Evolutionary conservation across 2,888 invertebrate species (phyloP).

Genomic region (Trissolcus japonicus): DNA sequence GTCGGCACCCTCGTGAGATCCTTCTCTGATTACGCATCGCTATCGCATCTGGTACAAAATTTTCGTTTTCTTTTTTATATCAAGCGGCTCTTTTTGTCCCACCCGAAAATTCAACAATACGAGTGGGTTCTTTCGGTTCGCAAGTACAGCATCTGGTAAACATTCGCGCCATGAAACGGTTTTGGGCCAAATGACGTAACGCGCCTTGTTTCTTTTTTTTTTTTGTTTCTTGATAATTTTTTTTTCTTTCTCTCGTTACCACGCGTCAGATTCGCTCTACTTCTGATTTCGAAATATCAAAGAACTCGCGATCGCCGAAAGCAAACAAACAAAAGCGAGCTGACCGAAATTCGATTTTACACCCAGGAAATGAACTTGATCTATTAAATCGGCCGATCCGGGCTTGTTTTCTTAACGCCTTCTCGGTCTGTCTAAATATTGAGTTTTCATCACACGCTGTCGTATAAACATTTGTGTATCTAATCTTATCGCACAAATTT

Average conservation of each 20-base stretch:
- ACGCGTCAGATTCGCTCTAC: too few species aligned
- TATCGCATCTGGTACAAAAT: slow-evolving; percentile 1
- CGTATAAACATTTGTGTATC: slow-evolving; percentile 5
- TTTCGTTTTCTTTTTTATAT: slow-evolving; percentile 1
- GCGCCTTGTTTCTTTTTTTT: neutral
- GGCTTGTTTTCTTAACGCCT: slow-evolving; percentile 3
- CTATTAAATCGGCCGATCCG: neutral
- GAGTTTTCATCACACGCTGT: neutral
- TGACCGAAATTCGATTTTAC: neutral
- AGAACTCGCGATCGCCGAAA: neutral
- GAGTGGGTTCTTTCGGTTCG: too few species aligned
- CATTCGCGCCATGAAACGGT: too few species aligned
- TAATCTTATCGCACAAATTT: slow-evolving; percentile 5
- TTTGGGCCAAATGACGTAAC: too few species aligned
- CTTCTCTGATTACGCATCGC: slow-evolving; percentile 9
- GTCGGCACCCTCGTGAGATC: slow-evolving; percentile 5
- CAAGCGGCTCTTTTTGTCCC: neutral
- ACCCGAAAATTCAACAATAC: neutral
- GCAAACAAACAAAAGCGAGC: neutral
- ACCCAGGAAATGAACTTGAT: slow-evolving; percentile 10
- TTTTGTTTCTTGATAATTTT: neutral
- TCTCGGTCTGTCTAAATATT: neutral
- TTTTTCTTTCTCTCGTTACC: neutral
- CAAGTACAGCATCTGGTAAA: too few species aligned
- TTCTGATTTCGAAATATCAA: neutral